These are phyloP conservation scores for Stictonetta naevosa DNA, from an alignment of 2,113 vertebrate species.

Conservation along the genomic window DNA sequence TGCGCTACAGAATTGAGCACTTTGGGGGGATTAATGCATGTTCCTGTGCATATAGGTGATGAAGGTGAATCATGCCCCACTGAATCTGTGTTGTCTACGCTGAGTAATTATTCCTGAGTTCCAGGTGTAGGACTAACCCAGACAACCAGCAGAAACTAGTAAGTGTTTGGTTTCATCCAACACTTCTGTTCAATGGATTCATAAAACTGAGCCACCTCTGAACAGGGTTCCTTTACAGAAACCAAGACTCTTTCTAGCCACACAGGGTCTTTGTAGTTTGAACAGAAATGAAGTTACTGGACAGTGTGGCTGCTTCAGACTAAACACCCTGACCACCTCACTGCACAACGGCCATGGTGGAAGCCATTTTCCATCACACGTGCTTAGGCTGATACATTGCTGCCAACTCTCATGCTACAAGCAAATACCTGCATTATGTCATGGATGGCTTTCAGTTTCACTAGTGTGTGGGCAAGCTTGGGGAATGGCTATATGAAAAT, in stretches of 20 bases:
- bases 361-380: not conserved
- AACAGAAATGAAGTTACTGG: not conserved
- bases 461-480: not conserved
- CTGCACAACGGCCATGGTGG: not conserved
- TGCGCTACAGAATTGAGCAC: not conserved
- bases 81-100: rapidly evolving
- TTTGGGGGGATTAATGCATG: not conserved
- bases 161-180: not conserved
- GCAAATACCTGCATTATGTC: not conserved
- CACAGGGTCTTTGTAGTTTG: not conserved
- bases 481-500: not conserved
- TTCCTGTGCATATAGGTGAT: not conserved
- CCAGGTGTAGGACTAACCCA: not conserved
- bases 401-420: not conserved
- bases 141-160: not conserved
- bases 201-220: not conserved
- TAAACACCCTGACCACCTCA: not conserved
- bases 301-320: not conserved
- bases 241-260: not conserved
- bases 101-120: not conserved
- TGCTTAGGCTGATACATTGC: not conserved
- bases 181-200: not conserved
- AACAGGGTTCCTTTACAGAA: not conserved
- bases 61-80: not conserved
- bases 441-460: not conserved